Percentiles rank a stretch among this genome's conserved stretches.
Conservation (phyloP, 2,888 invertebrate species). For the Mythimna albipuncta region DNA sequence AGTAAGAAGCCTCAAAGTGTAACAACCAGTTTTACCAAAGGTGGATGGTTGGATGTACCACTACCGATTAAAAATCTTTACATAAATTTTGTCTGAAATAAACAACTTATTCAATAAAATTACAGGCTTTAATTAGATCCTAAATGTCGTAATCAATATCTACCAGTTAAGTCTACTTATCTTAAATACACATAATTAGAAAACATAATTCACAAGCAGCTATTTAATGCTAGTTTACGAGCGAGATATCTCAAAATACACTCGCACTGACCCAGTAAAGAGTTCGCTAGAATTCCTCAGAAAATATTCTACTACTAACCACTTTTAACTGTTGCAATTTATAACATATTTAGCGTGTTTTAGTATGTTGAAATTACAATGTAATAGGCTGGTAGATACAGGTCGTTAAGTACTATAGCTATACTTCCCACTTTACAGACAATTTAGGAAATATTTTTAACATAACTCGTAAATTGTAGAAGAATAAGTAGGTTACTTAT, state of each 20-base stretch:
- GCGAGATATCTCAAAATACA: slow-evolving; percentile 45
- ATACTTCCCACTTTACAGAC: not conserved
- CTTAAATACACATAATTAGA: slow-evolving; percentile 24
- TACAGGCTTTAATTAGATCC: not conserved
- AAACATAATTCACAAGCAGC: slow-evolving; percentile 23
- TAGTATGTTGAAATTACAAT: slow-evolving; percentile 25
- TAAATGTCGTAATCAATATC: not conserved
- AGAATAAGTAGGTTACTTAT: not conserved
- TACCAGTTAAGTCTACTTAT: not conserved
- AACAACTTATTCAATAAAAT: not conserved
- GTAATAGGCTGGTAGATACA: slow-evolving; percentile 3
- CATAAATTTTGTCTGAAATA: not conserved
- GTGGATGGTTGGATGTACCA: not conserved
- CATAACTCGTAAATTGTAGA: not conserved
- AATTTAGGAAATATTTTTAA: not conserved
- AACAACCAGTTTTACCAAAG: not conserved
- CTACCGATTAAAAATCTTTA: not conserved
- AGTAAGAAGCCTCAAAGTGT: not conserved
- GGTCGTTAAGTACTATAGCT: not conserved
- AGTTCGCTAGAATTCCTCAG: slow-evolving; percentile 39
- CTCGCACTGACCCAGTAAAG: slow-evolving; percentile 45
- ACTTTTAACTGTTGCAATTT: slow-evolving; percentile 45
- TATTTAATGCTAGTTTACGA: slow-evolving; percentile 33
- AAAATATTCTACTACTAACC: slow-evolving; percentile 29
- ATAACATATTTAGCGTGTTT: slow-evolving; percentile 33